These are phyloP conservation scores for Caenorhabditis sp. DNA, from an alignment of 2,888 invertebrate species.

Conservation along the genomic window DNA sequence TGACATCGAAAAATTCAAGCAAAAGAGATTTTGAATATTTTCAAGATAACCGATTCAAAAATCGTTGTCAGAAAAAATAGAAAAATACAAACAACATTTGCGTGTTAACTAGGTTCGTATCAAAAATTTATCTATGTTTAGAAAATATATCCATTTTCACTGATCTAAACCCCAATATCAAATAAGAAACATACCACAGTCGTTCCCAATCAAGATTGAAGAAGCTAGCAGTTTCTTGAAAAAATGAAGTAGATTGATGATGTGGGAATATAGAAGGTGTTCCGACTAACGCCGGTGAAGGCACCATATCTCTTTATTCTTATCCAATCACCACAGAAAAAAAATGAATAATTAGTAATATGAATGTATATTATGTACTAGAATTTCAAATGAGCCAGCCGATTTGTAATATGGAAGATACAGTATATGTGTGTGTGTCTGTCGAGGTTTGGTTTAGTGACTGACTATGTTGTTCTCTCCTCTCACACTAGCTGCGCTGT, in stretches of 20 bases:
- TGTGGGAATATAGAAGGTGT: slow-evolving; percentile 48
- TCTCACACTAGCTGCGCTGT: neutral
- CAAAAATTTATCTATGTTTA: too few species aligned
- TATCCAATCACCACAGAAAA: neutral
- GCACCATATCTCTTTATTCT: slow-evolving; percentile 35
- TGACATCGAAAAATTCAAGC: too few species aligned
- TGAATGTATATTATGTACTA: too few species aligned
- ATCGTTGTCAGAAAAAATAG: too few species aligned
- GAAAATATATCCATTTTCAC: too few species aligned
- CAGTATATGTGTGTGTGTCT: neutral
- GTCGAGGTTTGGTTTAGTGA: neutral
- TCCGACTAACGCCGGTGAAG: slow-evolving; percentile 45
- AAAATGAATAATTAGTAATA: neutral
- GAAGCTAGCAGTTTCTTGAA: slow-evolving; percentile 43
- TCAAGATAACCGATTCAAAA: too few species aligned
- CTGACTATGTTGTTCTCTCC: neutral
- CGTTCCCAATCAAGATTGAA: slow-evolving; percentile 42
- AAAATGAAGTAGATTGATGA: slow-evolving; percentile 43
- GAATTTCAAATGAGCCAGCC: neutral
- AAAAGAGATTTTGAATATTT: too few species aligned
- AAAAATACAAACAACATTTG: too few species aligned
- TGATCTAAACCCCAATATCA: too few species aligned
- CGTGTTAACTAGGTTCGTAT: too few species aligned
- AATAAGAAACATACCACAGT: slow-evolving; percentile 26
- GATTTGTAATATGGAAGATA: neutral